Base-by-base conservation (phyloP, 2,797 vertebrate genomes). In the Hypotaenidia okinawae region DNA sequence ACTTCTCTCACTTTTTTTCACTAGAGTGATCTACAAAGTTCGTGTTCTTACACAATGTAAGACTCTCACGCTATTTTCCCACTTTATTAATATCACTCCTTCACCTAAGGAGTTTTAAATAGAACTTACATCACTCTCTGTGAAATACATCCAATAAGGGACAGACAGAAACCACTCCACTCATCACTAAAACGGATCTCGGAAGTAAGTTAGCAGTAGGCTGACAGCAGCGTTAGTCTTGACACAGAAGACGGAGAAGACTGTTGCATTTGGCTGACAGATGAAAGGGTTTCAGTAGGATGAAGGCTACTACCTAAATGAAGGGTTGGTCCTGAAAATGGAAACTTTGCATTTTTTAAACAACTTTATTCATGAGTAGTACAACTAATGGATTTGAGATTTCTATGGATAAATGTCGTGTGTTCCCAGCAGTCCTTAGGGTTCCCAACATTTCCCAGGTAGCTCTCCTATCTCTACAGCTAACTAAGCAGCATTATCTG, bases 71-170 rank as follows among this genome's bases (percentile, higher is more conserved):
- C 19, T 78, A 66, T 91, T 95, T 90, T 87, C 63, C 55, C 28
- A 30, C 74, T 88, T 91, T 13, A 47, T 47, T 64, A 77, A 51
- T 39, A 84, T 23, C 0, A 3, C 16, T 55, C 35, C 49, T 81
- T 92, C 54, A 95, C 78, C 64, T 86, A 59, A 80, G 52, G 33
- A 75, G 11, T 78, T 94, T 84, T 89, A 86, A 79, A 91, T 77
- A 94, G 93, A 78, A 72, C 67, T 67, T 89, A 32, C 16, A 83
- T 91, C 43, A 80, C 25, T 47, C 37, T 9, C 24, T 35, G 61
- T 91, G 75, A 94, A 84, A 69, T 33, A 72, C 6, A 24, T 61
- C 70, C 24, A 12, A 79, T 69, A 67, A 62, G 21, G 49, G 41
- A 93, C 33, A 66, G 80, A 59, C 61, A 92, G 74, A 93, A 94